A percentile compares a stretch with the other conserved stretches of the same genome.
These are phyloP conservation scores for Adelges cooleyi DNA, from an alignment of 1,140 invertebrate species.

Conservation along the genomic window DNA sequence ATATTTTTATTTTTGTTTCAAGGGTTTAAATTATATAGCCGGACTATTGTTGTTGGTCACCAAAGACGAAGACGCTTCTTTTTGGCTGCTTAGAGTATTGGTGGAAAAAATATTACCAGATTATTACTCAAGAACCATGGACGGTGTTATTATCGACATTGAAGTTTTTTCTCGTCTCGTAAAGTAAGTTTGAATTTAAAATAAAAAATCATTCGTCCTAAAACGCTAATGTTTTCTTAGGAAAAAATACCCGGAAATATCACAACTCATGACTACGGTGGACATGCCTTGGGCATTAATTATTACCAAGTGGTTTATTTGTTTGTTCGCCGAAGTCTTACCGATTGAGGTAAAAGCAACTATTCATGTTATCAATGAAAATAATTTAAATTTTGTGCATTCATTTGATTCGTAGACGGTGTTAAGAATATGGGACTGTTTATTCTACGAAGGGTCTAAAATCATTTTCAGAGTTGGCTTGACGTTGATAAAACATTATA, in stretches of 20 bases:
- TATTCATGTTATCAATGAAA: no score
- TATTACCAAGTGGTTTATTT: conserved; percentile 89
- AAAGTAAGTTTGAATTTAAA: conserved; percentile 39
- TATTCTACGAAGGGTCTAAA: conserved; percentile 88
- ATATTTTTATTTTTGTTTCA: no score
- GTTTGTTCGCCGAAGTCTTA: conserved; percentile 79
- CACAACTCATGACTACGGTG: conserved; percentile 61
- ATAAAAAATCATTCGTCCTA: no score
- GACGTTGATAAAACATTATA: conserved; percentile 64
- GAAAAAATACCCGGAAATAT: conserved; percentile 62
- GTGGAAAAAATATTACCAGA: conserved; percentile 77
- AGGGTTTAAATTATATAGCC: conserved; percentile 85
- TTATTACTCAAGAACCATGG: conserved; percentile 81
- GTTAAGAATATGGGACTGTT: conserved; percentile 84
- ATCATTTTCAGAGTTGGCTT: conserved; percentile 74
- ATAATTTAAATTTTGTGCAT: neutral
- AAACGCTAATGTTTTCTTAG: conserved; percentile 39
- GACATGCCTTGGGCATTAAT: conserved; percentile 75
- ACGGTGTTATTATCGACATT: conserved; percentile 73
- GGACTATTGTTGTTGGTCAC: conserved; percentile 72
- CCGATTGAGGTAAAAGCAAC: conserved; percentile 75
- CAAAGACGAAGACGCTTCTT: conserved; percentile 77
- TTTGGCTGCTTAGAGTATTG: conserved; percentile 79
- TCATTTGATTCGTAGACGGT: conserved; percentile 52
- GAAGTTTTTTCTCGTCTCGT: conserved; percentile 76